Evolutionary conservation across 1,140 invertebrate species (phyloP).

Genomic region (Lucilia sericata): DNA sequence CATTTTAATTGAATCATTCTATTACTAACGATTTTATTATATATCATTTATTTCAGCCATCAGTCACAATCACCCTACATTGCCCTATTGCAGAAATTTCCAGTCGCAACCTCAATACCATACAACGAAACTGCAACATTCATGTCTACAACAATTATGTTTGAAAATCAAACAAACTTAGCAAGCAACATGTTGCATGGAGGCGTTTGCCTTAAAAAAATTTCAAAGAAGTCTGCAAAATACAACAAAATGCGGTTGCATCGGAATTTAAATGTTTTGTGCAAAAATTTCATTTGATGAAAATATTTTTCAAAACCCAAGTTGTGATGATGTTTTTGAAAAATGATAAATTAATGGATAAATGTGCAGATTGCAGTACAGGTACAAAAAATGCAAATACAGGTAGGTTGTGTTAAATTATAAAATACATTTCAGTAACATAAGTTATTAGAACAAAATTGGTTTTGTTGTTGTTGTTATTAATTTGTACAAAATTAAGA

Average conservation of each 20-base stretch:
- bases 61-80: not conserved
- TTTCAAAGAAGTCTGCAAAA: not conserved
- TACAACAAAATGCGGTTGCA: conserved; percentile 3
- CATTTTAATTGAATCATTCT: not conserved
- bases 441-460: too few species aligned
- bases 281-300: not conserved
- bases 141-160: not conserved
- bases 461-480: too few species aligned
- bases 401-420: too few species aligned
- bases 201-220: not conserved
- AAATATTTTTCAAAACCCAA: not conserved
- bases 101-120: not conserved
- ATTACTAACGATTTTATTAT: not conserved
- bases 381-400: too few species aligned
- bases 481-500: too few species aligned
- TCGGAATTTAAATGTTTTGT: conserved; percentile 5
- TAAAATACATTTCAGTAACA: too few species aligned
- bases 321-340: too few species aligned
- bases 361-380: too few species aligned
- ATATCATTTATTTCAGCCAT: not conserved
- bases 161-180: not conserved
- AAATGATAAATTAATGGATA: too few species aligned
- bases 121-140: not conserved
- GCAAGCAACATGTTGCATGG: conserved; percentile 1
- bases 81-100: not conserved